These are phyloP conservation scores for Anoplolepis gracilipes DNA, from an alignment of 1,140 invertebrate species.

Conservation along the genomic window DNA sequence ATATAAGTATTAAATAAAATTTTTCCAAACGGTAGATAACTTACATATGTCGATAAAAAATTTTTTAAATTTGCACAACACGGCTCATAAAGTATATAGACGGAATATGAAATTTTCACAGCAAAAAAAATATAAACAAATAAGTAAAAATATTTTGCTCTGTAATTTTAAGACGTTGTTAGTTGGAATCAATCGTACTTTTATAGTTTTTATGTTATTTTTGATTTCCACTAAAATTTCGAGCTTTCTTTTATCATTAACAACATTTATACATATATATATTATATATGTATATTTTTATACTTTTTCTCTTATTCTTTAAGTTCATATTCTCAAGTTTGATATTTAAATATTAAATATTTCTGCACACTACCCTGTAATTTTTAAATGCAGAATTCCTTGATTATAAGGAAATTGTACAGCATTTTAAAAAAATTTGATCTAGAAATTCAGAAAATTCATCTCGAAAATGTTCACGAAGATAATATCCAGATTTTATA, in stretches of 20 bases:
- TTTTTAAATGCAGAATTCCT: constrained; percentile 71
- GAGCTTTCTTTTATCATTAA: constrained; percentile 43
- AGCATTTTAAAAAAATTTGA: constrained; percentile 9
- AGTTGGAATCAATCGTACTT: constrained; percentile 19
- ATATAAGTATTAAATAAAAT: constrained; percentile 4
- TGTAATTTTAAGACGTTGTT: background rate
- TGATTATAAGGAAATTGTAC: constrained; percentile 62
- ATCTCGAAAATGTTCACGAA: constrained; percentile 4
- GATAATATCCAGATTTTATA: constrained; percentile 35
- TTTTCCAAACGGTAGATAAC: constrained; percentile 17
- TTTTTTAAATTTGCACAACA: background rate
- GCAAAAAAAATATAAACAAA: constrained; percentile 58
- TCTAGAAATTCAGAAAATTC: constrained; percentile 37
- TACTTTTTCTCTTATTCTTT: constrained; percentile 51
- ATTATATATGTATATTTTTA: constrained; percentile 52
- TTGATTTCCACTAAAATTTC: constrained; percentile 45
- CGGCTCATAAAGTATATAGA: background rate
- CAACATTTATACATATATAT: constrained; percentile 50
- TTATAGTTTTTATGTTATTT: constrained; percentile 17
- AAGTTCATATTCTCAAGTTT: constrained; percentile 63
- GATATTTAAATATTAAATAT: constrained; percentile 60
- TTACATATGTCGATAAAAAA: background rate
- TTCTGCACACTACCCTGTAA: constrained; percentile 78
- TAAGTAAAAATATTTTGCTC: constrained; percentile 58
- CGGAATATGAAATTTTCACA: constrained; percentile 21